Evolutionary conservation across 2,888 invertebrate species (phyloP), one percentile per base, ranked within the genome.

Genomic region (Torymus aiolomorphi): DNA sequence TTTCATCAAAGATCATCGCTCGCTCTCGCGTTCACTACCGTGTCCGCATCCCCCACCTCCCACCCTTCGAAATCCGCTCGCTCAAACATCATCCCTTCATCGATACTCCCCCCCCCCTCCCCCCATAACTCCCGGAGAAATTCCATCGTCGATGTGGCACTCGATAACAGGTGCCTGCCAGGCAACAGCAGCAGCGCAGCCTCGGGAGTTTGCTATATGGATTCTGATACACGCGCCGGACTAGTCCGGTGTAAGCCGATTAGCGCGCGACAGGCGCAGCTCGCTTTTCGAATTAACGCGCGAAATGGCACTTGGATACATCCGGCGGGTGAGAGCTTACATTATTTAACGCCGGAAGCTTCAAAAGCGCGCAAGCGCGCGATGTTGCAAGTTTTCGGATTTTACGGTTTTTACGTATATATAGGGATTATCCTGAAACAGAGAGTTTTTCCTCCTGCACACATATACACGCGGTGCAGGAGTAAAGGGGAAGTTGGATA

Each of bases 281-380:
- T 13, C 74, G 78, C 72, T 78, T 78, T 78, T 67, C 78, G 78
- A 73, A 74, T 73, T 78, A 78, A 62, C 69, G 74, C 70, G 72
- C 63, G 56, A 65, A 76, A 70, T 70, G 63, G 63, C 71, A 78
- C 72, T 78, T 72, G 42, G 42, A 42, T 42, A 59, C 52, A 20
- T n/a, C 14, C 31, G 24, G 3, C 5, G 42, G 63, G 13, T 20
- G 31, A 13, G 59, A 16, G 71, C 66, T 78, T 78, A 72, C 72
- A 72, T 78, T 78, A 77, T 77, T 77, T 77, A 78, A 59, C 61
- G 52, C 49, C 59, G 20, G 51, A 12, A 16, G 62, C 62, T 66
- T 66, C 51, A 59, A 66, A 65, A 67, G 75, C 14, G 63, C 42
- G 18, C 5, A 5, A 3, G 31, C 8, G 18, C 14, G 20, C 20